Base-by-base conservation (phyloP, 2,888 invertebrate species). In the Amblyteles armatorius region DNA sequence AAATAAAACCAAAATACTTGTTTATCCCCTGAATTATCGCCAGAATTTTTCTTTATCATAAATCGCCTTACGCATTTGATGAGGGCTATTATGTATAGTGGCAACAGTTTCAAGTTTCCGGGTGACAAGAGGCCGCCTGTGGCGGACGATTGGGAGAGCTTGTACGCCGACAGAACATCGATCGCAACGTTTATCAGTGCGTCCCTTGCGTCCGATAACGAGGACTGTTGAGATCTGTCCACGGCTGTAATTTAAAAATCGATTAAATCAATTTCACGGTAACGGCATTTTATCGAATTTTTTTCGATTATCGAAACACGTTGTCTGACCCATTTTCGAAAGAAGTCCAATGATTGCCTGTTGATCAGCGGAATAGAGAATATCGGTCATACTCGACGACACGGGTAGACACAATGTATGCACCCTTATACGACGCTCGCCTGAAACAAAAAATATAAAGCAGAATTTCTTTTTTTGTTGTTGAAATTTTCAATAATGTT, bases 401-500 rank as follows among this genome's bases (percentile, higher is more conserved):
- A 99, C 97, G 0, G 99, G 99, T 88, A 99, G 94, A 93, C 99
- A 99, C 86, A 99, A 94, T 0, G 99, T 99, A 94, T 99, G 99
- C 19, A 99, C 99, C 84, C 99, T 96, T 93, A 99, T 99, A 89
- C 99, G 95, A 78, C 99, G 95, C 94, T 99, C 99, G 68, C 98
- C 97, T 97, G 91, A 1, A 92, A 91, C 79, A 78, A 79, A 19
- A 13, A 7, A 33, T 57, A 40, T 67, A 69, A 65, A 9, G 19
- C 11, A 22, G 3, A 22, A 55, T 19, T 55, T 22, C 19, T 19
- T 50, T 13, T 26, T 11, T 57, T 57, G 9, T 26, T 26, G 1
- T 13, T 3, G 11, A 57, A 36, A 76, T 50, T 11, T 57, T 2
- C 29, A 11, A 36, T 11, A 67, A 68, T 33, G 3, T 44, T 40